Evolutionary conservation across 2,797 vertebrate species (phyloP).

Genomic region (Discoglossus pictus): DNA sequence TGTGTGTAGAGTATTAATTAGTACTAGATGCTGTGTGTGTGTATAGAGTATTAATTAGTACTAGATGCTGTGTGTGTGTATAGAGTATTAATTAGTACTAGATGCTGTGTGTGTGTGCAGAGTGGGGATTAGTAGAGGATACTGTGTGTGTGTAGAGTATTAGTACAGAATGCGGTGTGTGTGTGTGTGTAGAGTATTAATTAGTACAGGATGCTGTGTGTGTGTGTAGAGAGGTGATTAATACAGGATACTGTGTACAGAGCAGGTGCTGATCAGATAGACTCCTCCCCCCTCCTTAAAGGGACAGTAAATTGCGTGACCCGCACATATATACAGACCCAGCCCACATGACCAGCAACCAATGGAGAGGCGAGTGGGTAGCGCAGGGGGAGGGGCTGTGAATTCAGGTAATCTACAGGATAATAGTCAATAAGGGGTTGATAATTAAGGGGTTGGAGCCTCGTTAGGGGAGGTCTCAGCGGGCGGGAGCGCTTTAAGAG

Average conservation of each 20-base stretch:
- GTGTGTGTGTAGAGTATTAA: background rate
- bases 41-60: no score
- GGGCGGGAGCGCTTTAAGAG: background rate
- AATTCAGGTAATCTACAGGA: no score
- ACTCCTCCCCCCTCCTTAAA: slow-evolving; percentile 13
- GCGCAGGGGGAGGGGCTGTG: background rate
- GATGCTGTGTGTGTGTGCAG: background rate
- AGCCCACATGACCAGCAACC: slow-evolving; percentile 25
- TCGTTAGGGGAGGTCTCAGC: no score
- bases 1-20: background rate
- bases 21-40: background rate
- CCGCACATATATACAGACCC: slow-evolving; percentile 35
- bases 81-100: background rate
- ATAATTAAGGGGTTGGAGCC: background rate
- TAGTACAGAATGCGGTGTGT: background rate
- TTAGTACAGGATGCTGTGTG: background rate
- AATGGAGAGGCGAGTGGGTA: slow-evolving; percentile 12
- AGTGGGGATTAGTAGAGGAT: background rate
- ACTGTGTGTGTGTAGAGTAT: background rate
- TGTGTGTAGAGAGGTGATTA: background rate
- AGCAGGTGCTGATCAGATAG: background rate
- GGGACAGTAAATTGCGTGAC: slow-evolving; percentile 6
- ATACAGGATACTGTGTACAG: background rate
- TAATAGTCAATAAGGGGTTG: no score
- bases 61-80: background rate